Percentiles rank a stretch among this genome's conserved stretches.
Conservation (phyloP, 2,113 vertebrate species). For the Corydoras sp. region DNA sequence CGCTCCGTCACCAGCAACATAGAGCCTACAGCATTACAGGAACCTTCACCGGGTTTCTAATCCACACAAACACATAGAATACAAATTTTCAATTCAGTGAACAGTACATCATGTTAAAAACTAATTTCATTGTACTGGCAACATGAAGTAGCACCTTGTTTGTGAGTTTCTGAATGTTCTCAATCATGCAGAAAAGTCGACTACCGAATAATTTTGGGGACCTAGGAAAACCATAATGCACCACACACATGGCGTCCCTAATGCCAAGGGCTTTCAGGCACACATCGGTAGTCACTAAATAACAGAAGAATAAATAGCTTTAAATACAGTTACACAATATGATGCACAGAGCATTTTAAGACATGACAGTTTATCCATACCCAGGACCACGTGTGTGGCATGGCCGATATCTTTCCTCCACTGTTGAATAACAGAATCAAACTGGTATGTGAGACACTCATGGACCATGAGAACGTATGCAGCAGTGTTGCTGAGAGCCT, state of each 20-base stretch:
- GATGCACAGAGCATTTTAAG: background rate
- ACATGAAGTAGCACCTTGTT: slow-evolving; percentile 56
- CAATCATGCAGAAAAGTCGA: slow-evolving; percentile 74
- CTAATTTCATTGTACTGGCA: too few relatives aligned
- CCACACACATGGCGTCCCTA: slow-evolving; percentile 77
- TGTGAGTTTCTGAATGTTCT: slow-evolving; percentile 67
- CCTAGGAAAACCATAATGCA: slow-evolving; percentile 82
- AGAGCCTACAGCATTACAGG: slow-evolving; percentile 58
- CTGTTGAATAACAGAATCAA: slow-evolving; percentile 64
- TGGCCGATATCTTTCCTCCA: slow-evolving; percentile 71
- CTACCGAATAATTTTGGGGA: slow-evolving; percentile 72
- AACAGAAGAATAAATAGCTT: background rate
- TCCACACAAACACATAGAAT: too few relatives aligned
- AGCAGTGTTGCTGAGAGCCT: slow-evolving; percentile 67
- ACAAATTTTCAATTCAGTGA: too few relatives aligned
- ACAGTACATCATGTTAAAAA: too few relatives aligned
- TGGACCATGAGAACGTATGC: slow-evolving; percentile 76
- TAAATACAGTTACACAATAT: too few relatives aligned
- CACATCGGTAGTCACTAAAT: slow-evolving; percentile 74
- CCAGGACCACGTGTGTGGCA: slow-evolving; percentile 70
- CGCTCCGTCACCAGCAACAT: slow-evolving; percentile 78
- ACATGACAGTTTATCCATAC: slow-evolving; percentile 57
- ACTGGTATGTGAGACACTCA: slow-evolving; percentile 57
- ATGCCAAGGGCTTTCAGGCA: slow-evolving; percentile 71
- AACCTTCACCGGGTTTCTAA: too few relatives aligned